A percentile compares a stretch with the other conserved stretches of the same genome.
Evolutionary conservation across 2,113 vertebrate genomes (phyloP).

Genomic region (Chlamydotis undulata): DNA sequence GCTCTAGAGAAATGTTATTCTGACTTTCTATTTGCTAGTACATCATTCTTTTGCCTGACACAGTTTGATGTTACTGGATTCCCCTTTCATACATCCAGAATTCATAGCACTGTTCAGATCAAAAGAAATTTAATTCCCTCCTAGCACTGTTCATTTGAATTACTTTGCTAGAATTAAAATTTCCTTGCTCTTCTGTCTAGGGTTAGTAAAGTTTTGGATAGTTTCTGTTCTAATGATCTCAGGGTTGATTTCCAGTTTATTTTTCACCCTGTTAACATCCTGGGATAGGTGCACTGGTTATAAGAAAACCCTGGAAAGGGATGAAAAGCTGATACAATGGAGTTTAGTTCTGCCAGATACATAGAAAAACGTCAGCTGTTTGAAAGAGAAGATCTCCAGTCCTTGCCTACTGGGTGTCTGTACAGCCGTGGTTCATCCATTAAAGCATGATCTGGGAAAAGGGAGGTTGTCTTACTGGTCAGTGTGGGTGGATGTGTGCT

Average conservation of each 20-base stretch:
- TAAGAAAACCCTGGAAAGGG: background rate
- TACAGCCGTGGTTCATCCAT: background rate
- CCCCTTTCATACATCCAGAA: background rate
- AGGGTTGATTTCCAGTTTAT: background rate
- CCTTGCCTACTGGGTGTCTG: background rate
- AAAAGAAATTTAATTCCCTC: background rate
- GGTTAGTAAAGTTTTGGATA: background rate
- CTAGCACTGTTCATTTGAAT: background rate
- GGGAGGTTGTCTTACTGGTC: background rate
- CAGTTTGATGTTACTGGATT: background rate
- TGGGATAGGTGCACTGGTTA: background rate
- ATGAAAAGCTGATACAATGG: background rate
- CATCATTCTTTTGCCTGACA: background rate
- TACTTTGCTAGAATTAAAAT: background rate
- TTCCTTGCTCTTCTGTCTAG: background rate
- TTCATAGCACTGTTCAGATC: background rate
- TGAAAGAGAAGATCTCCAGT: background rate
- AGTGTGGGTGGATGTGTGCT: background rate
- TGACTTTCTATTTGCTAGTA: background rate
- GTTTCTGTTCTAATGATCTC: background rate
- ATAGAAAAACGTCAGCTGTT: background rate
- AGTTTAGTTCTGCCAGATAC: background rate
- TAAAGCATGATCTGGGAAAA: background rate
- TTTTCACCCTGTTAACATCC: background rate
- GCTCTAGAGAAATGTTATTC: background rate